Evolutionary conservation across 2,888 invertebrate species (phyloP).

Genomic region (Elgonia sp.): DNA sequence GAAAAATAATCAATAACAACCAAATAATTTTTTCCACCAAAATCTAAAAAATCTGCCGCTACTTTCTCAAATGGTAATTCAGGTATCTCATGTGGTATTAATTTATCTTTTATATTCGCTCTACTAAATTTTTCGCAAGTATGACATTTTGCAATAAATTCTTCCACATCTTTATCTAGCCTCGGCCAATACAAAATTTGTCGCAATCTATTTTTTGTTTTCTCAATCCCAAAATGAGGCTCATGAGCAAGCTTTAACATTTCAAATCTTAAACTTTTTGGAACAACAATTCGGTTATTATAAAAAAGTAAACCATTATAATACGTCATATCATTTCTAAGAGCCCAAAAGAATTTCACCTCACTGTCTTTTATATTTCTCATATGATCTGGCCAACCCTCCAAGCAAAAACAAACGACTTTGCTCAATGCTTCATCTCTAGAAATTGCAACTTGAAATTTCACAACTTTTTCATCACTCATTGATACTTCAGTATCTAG

Average conservation of each 20-base stretch:
- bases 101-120: conserved; percentile 42
- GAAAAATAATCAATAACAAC: conserved; percentile 59
- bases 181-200: conserved; percentile 63
- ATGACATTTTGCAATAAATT: conserved; percentile 20
- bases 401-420: neutral
- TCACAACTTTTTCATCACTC: conserved; percentile 44
- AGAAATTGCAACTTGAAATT: conserved; percentile 42
- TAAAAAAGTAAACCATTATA: conserved; percentile 15
- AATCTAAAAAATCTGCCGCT: conserved; percentile 39
- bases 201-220: conserved; percentile 52
- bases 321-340: conserved; percentile 19
- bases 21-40: conserved; percentile 28
- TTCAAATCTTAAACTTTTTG: conserved; percentile 41
- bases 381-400: neutral
- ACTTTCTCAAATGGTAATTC: conserved; percentile 40
- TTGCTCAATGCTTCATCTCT: neutral
- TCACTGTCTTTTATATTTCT: neutral
- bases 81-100: conserved; percentile 44
- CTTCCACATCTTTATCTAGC: conserved; percentile 26
- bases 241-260: conserved; percentile 61
- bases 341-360: conserved; percentile 4
- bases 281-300: conserved; percentile 48
- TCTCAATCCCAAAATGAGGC: conserved; percentile 67
- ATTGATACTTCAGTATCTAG: conserved; percentile 56
- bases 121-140: conserved; percentile 10